phyloP scores from a whole-genome alignment of 1,140 invertebrate genomes.

The Hylyphantes graminicola region DNA sequence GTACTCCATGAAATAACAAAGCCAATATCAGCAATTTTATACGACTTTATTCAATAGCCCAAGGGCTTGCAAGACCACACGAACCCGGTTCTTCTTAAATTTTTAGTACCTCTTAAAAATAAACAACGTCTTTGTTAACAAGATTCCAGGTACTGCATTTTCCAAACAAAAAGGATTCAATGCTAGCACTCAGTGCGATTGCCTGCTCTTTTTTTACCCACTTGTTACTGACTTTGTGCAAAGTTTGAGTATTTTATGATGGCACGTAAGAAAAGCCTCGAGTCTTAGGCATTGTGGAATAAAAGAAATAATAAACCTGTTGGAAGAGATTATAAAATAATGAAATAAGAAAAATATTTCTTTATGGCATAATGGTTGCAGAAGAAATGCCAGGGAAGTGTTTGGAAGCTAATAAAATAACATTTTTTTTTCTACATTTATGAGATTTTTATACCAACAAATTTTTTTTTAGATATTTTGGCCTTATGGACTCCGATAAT shows the following conservation, averaged over 20 bases:
- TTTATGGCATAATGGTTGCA: no score
- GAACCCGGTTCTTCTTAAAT: slow-evolving; percentile 8
- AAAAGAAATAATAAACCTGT: slow-evolving; percentile 25
- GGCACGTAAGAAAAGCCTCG: not conserved
- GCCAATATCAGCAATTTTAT: not conserved
- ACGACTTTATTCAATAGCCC: not conserved
- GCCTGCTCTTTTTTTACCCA: not conserved
- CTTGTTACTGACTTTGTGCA: not conserved
- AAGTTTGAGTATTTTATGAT: slow-evolving; percentile 20
- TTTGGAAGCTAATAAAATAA: no score
- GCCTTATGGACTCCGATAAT: no score
- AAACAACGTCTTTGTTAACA: slow-evolving; percentile 37
- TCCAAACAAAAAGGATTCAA: slow-evolving; percentile 13
- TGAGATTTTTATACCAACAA: no score
- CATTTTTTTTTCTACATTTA: no score
- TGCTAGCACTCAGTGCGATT: slow-evolving; percentile 15
- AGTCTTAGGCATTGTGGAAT: not conserved
- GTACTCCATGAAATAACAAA: slow-evolving; percentile 4
- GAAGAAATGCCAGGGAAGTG: no score
- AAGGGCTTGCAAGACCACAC: not conserved
- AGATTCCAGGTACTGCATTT: slow-evolving; percentile 3
- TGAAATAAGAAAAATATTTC: not conserved
- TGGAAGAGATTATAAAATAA: slow-evolving; percentile 22
- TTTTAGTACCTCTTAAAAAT: slow-evolving; percentile 35
- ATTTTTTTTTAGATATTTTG: no score